Evolutionary conservation across 2,888 invertebrate genomes (phyloP), one percentile per base, ranked within the genome.

Genomic region (Caradrina kadenii): DNA sequence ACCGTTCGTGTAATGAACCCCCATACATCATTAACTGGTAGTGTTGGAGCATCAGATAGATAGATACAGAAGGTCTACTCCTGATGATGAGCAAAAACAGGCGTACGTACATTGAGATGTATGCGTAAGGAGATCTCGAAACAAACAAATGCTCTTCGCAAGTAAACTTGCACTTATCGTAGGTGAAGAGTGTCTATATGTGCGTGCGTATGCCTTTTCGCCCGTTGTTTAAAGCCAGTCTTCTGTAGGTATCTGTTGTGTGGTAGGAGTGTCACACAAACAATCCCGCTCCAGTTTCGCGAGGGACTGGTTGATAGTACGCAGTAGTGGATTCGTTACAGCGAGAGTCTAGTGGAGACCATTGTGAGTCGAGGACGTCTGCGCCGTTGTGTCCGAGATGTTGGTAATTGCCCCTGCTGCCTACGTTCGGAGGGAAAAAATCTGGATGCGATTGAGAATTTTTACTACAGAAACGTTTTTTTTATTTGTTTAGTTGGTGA

Each of bases 311-410:
- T 89, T 93, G 93, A 92, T 92, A 92, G 92, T 91, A 91, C 90
- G 85, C 86, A 90, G 91, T 93, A 92, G 94, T 93, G 93, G 93
- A 94, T 94, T 95, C 95, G 95, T 95, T 95, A 95, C 94, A 92
- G 92, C 91, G 92, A 88, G 89, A 90, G 90, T 94, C 92, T 93
- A 95, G 95, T 90, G 94, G 89, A 86, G 84, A 88, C 93, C 91
- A 95, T 95, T 95, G 95, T 95, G 95, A 92, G 85, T 93, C 87
- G 92, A 94, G 94, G 89, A 93, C 93, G 93, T 93, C 93, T 93
- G 93, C 92, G 91, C 93, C 89, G 94, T 94, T 94, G 93, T 94
- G 95, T 95, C 95, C 95, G 93, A 94, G 94, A 93, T 93, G 92
- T 91, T 91, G 93, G 92, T 95, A 96, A 96, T 96, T 95, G 95